These are phyloP conservation scores for Dendrolimus pini DNA, from an alignment of 2,888 invertebrate species.

Conservation along the genomic window DNA sequence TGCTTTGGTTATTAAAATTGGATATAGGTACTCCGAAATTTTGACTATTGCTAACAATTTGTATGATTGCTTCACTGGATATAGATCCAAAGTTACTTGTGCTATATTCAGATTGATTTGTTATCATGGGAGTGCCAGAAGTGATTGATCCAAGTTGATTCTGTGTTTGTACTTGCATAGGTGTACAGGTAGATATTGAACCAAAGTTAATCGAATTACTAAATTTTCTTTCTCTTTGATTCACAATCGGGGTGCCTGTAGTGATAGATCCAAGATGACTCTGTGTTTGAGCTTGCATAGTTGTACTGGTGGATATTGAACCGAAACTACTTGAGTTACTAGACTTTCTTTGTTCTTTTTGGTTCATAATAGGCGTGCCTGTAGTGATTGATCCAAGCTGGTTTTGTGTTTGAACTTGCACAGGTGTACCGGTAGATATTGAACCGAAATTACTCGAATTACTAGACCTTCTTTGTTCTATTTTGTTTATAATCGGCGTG, in stretches of 20 bases:
- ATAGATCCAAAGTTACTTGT: conserved; percentile 4
- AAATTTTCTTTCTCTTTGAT: too few relatives aligned
- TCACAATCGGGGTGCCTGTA: neutral
- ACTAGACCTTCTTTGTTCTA: neutral
- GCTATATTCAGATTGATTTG: neutral
- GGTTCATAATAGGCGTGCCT: conserved; percentile 14
- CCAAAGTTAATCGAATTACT: conserved; percentile 10
- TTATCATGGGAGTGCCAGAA: conserved; percentile 1
- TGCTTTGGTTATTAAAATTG: conserved; percentile 1
- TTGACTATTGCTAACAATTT: neutral
- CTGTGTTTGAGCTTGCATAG: conserved; percentile 1
- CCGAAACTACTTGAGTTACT: too few relatives aligned
- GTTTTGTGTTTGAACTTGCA: conserved; percentile 1
- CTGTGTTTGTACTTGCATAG: conserved; percentile 8
- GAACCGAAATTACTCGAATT: conserved; percentile 1
- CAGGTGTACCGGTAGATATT: conserved; percentile 3
- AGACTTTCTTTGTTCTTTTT: neutral
- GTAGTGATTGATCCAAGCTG: conserved; percentile 14
- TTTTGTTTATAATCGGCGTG: conserved; percentile 2
- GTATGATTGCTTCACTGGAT: conserved; percentile 2
- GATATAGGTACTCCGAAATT: neutral
- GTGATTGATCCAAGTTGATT: conserved; percentile 7
- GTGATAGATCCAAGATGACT: conserved; percentile 7
- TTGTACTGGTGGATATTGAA: too few relatives aligned
- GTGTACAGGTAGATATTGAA: conserved; percentile 20